These are phyloP conservation scores for Chrysolina oricalcia DNA, from an alignment of 2,888 invertebrate species.

Conservation along the genomic window DNA sequence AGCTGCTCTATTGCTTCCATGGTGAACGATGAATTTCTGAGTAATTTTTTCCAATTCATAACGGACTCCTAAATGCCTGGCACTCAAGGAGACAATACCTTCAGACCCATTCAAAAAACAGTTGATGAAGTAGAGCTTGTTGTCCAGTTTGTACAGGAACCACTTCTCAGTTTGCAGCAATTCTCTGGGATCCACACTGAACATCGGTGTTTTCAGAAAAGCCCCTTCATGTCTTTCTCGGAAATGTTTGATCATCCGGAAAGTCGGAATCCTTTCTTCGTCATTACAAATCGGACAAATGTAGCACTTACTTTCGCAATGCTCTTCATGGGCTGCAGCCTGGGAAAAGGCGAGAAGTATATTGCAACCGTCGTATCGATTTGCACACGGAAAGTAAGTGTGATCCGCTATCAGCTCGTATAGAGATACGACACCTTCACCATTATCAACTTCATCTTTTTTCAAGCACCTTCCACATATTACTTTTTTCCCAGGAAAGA, in stretches of 20 bases:
- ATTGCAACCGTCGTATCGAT: not conserved
- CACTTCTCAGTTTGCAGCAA: not conserved
- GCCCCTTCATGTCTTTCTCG: not conserved
- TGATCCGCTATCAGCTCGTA: not conserved
- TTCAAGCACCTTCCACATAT: not conserved
- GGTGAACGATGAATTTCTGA: not conserved
- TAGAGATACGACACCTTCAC: not conserved
- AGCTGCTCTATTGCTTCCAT: not conserved
- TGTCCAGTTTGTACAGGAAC: not conserved
- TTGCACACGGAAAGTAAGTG: not conserved
- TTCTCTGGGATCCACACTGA: not conserved
- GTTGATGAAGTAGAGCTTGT: not conserved
- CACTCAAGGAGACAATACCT: not conserved
- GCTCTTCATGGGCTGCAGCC: not conserved
- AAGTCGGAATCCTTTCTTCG: not conserved
- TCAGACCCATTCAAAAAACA: not conserved
- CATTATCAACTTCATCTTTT: too few species aligned
- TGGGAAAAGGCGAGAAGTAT: not conserved
- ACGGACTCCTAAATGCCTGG: not conserved
- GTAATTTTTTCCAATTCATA: not conserved
- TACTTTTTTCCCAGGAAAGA: not conserved
- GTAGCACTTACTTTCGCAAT: not conserved
- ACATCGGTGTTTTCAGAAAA: not conserved
- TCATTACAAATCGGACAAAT: not conserved
- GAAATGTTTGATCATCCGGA: constrained; percentile 10